Percentiles rank a stretch among this genome's conserved stretches.
Evolutionary conservation across 2,113 vertebrate genomes (phyloP).

Genomic region (Sebastes schlegelii): DNA sequence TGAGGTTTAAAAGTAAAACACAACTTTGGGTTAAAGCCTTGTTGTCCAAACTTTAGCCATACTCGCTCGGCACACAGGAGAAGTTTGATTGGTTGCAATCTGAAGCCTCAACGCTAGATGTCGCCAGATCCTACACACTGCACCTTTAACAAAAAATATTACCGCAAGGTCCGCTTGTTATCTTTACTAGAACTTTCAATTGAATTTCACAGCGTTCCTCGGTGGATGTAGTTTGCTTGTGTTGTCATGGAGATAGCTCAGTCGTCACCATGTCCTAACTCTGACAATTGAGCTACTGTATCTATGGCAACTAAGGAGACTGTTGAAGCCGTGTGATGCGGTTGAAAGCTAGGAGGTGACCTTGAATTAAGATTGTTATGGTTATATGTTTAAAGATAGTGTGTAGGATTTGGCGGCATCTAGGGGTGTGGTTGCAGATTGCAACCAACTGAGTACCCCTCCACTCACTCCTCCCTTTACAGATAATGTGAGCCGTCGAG

Average conservation of each 20-base stretch:
- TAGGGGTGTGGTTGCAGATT: too few relatives aligned
- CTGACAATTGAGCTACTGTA: not conserved
- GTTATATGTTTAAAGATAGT: too few relatives aligned
- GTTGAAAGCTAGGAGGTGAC: not conserved
- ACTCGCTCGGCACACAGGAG: too few relatives aligned
- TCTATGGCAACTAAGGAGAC: not conserved
- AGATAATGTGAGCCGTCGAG: too few relatives aligned
- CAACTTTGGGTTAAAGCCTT: not conserved
- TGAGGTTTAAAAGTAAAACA: conserved; percentile 8
- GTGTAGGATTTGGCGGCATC: too few relatives aligned
- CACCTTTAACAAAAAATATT: not conserved
- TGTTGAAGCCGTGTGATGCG: not conserved
- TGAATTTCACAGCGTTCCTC: not conserved
- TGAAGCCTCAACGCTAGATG: too few relatives aligned
- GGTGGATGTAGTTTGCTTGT: not conserved
- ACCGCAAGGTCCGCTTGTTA: not conserved
- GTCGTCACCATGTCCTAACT: not conserved
- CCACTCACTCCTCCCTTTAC: too few relatives aligned
- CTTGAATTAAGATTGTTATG: not conserved
- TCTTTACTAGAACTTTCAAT: not conserved
- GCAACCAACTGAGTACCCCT: too few relatives aligned
- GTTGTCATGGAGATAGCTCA: not conserved
- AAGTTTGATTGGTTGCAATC: too few relatives aligned
- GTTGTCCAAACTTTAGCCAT: not conserved
- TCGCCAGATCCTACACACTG: too few relatives aligned